Evolutionary conservation across 1,140 invertebrate species (phyloP).

Genomic region (Onthophagus taurus): DNA sequence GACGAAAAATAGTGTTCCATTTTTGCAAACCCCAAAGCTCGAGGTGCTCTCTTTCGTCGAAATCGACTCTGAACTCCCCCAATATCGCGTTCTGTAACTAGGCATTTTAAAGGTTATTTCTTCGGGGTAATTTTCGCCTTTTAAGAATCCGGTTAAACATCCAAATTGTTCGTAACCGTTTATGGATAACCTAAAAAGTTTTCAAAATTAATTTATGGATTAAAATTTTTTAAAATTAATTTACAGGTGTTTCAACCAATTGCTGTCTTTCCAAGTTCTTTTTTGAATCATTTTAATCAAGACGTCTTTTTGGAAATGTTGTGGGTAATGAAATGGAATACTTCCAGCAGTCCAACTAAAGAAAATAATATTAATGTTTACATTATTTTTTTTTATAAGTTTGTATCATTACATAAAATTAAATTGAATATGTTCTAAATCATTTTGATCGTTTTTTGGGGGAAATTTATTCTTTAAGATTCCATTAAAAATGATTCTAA

Average conservation of each 20-base stretch:
- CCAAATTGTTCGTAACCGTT: constrained; percentile 31
- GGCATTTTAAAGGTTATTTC: constrained; percentile 23
- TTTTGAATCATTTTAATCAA: constrained; percentile 23
- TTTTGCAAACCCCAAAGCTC: constrained; percentile 19
- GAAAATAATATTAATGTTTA: constrained; percentile 10
- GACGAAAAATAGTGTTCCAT: constrained; percentile 25
- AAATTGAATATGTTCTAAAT: constrained; percentile 28
- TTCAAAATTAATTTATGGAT: not conserved
- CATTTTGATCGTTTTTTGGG: constrained; percentile 4
- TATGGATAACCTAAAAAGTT: constrained; percentile 16
- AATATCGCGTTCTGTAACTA: constrained; percentile 17
- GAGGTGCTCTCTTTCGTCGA: constrained; percentile 17
- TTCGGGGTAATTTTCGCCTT: constrained; percentile 17
- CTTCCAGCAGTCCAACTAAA: constrained; percentile 28
- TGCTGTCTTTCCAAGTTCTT: constrained; percentile 26
- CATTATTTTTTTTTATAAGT: too few species aligned
- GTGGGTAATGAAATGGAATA: constrained; percentile 22
- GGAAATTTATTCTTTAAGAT: constrained; percentile 21
- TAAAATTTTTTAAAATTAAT: too few species aligned
- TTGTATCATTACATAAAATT: constrained; percentile 30
- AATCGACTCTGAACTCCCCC: constrained; percentile 19
- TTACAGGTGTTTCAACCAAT: constrained; percentile 29
- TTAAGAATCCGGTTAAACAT: constrained; percentile 22
- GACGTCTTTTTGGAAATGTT: constrained; percentile 21
- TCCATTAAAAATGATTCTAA: constrained; percentile 29